Evolutionary conservation across 1,140 invertebrate species (phyloP), one percentile per base, ranked within the genome.

Genomic region (Centruroides vittatus): DNA sequence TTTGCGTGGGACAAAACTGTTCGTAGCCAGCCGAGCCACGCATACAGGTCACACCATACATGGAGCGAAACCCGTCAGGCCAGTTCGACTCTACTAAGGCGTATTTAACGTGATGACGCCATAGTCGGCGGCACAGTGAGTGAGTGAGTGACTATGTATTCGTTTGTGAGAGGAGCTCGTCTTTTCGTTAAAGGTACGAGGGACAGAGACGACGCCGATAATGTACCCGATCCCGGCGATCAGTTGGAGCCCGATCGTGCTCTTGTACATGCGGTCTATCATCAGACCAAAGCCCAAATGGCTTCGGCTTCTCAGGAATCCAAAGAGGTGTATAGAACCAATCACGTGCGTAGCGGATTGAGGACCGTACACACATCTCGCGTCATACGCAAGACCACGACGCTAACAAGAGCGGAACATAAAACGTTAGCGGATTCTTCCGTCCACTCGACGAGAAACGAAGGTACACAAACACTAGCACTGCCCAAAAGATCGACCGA

Each of bases 381-480:
- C 67, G 88, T 93, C 62, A 83, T 93, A 6, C 80, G 88, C 55
- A 93, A 93, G 73, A 90, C 91, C 62, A 94, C 90, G 8, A 93
- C 90, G 1, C 72, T 93, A 58, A 90, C 88, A 13, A 79, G 88
- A 3, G 89, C 88, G 35, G 89, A 93, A 69, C 87, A 65, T 35
- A 63, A 68, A 49, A 57, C 53, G 34, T 48, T 56, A 10, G 13
- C n/a, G 6, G 8, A 63, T 9, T 36, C 10, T 34, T 10, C 51
- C 47, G 34, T 47, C 12, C 47, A 62, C 9, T 48, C 46, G 5
- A 61, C 56, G 60, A 55, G 59, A 23, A 11, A 35, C n/a, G n/a
- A 34, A n/a, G 58, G 59, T 35, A 62, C 60, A 50, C 34, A 35
- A 62, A 60, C 50, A 1, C n/a, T 13, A 49, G 35, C 59, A 9